Percentiles rank a stretch among this genome's conserved stretches.
Evolutionary conservation across 2,797 vertebrate species (phyloP).

Genomic region (Myotis vivesi): DNA sequence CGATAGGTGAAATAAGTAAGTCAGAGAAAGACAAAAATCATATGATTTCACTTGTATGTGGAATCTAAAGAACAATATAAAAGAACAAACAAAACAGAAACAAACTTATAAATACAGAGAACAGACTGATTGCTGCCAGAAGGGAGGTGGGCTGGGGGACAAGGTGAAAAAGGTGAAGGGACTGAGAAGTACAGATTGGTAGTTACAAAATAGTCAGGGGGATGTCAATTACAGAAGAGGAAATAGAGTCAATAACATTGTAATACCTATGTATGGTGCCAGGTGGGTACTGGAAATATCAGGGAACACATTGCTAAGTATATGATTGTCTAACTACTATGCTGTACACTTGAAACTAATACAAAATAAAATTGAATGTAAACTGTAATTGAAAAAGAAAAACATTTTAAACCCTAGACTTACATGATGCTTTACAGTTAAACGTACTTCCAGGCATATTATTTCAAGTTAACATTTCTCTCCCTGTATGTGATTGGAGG

Average conservation of each 20-base stretch:
- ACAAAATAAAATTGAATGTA: neutral
- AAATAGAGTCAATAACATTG: neutral
- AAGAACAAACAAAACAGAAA: neutral
- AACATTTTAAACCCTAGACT: neutral
- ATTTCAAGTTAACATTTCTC: conserved; percentile 34
- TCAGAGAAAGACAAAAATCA: neutral
- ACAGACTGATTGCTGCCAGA: neutral
- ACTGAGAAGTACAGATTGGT: neutral
- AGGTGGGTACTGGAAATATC: neutral
- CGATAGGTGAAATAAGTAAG: neutral
- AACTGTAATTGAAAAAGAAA: neutral
- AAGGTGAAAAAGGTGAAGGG: neutral
- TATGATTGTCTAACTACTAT: neutral
- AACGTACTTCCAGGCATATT: conserved; percentile 40
- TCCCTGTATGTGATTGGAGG: conserved; percentile 31
- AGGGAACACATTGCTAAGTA: neutral
- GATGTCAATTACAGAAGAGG: neutral
- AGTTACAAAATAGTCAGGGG: neutral
- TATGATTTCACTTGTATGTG: neutral
- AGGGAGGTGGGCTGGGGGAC: neutral
- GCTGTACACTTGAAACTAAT: neutral
- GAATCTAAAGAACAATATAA: neutral
- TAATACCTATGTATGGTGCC: neutral
- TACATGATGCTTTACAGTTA: conserved; percentile 10
- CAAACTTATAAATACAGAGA: neutral